These are phyloP conservation scores for Microtus montanus DNA, from an alignment of 2,113 vertebrate species.

Conservation along the genomic window DNA sequence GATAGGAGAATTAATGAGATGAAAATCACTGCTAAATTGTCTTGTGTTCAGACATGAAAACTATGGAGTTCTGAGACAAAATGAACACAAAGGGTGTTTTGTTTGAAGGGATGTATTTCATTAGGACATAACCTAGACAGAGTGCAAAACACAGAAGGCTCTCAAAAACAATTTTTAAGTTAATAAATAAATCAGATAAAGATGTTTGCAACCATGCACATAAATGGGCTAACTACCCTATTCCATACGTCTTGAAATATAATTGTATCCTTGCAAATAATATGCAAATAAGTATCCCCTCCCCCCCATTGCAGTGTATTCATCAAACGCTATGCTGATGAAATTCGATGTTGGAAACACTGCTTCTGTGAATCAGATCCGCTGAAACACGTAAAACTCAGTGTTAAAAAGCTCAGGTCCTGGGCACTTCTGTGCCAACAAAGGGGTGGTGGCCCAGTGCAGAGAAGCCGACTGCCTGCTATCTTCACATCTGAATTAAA, in stretches of 20 bases:
- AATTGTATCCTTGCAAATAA: not conserved
- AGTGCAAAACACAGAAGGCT: not conserved
- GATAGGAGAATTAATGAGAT: not conserved
- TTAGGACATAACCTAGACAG: not conserved
- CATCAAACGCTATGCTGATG: not conserved
- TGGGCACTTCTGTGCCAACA: not conserved
- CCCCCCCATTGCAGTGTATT: not conserved
- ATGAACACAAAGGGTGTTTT: not conserved
- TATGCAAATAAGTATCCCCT: constrained; percentile 33
- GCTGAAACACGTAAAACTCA: constrained; percentile 21
- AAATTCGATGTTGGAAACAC: constrained; percentile 43
- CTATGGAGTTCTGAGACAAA: not conserved
- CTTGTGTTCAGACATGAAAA: constrained; percentile 8
- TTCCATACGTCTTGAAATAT: constrained; percentile 14
- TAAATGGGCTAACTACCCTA: not conserved
- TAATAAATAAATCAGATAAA: constrained; percentile 47
- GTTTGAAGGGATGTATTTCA: not conserved
- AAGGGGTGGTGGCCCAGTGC: not conserved
- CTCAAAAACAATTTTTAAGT: not conserved
- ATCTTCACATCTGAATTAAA: constrained; percentile 79
- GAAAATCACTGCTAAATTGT: not conserved
- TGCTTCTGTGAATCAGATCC: constrained; percentile 68
- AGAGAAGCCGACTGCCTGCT: constrained; percentile 70
- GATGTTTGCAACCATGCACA: not conserved
- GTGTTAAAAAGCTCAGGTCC: constrained; percentile 58